Evolutionary conservation across 1,140 invertebrate species (phyloP).

Genomic region (Zaprionus ghesquierei): DNA sequence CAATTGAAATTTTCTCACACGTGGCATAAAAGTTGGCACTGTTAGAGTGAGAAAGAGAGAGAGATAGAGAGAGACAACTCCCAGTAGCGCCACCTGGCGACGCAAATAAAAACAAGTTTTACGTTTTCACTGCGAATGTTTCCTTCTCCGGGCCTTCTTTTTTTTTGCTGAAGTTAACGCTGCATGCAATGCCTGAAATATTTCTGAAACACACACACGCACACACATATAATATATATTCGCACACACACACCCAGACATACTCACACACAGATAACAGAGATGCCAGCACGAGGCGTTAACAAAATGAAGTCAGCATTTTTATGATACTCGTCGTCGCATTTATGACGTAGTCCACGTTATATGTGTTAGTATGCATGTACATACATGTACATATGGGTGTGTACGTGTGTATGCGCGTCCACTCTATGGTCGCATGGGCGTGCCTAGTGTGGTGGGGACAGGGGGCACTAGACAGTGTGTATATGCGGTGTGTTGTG

Average conservation of each 20-base stretch:
- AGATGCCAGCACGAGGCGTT: slow-evolving; percentile 45
- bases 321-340: slow-evolving; percentile 60
- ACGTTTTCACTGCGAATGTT: slow-evolving; percentile 7
- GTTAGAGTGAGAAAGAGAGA: too few species aligned
- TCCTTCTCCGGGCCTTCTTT: not conserved
- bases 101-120: slow-evolving; percentile 34
- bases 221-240: not conserved
- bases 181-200: slow-evolving; percentile 44
- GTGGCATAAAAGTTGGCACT: slow-evolving; percentile 42
- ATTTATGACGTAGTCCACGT: slow-evolving; percentile 53
- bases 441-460: slow-evolving; percentile 34
- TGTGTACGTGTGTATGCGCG: slow-evolving; percentile 7
- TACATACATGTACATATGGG: too few species aligned
- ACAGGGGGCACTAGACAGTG: slow-evolving; percentile 9
- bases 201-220: slow-evolving; percentile 15
- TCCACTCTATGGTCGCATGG: slow-evolving; percentile 27
- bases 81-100: slow-evolving; percentile 34
- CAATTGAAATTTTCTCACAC: slow-evolving; percentile 59
- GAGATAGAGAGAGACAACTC: slow-evolving; percentile 32
- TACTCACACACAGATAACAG: slow-evolving; percentile 1
- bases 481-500: slow-evolving; percentile 31
- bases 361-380: slow-evolving; percentile 5
- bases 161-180: slow-evolving; percentile 15
- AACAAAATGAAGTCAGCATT: slow-evolving; percentile 61
- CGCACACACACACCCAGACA: not conserved